Evolutionary conservation across 2,113 vertebrate species (phyloP), one percentile per base, ranked within the genome.

Genomic region (Bothrops jararaca): DNA sequence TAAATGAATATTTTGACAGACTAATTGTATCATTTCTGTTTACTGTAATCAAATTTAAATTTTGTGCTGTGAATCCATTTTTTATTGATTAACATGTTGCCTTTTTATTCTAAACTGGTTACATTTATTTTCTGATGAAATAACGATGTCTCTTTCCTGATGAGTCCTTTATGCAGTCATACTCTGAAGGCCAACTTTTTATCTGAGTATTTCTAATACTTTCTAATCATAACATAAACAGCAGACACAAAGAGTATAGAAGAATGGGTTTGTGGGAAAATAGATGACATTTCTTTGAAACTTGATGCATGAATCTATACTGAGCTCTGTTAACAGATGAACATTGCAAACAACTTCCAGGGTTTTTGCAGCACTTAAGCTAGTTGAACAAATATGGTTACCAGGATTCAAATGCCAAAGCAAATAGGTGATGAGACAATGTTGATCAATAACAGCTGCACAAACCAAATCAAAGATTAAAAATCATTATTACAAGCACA

Each of bases 61-160:
- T 24, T 85, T 86, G 92, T 90, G 15, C 42, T 85, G 7, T 95
- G 57, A 95, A 88, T 13, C 24, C 8, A 95, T 0, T 92, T 94
- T 34, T 1, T 69, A 48, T 91, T 90, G 89, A 92, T 92, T 86
- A 26, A 0, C n/a, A 42, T 80, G 1, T 88, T 92, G 90, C 53
- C 0, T 42, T 95, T 87, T 93, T 7, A 90, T 13, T 57, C 6
- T 91, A 23, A 91, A 86, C 2, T 88, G 5, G 23, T 91, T 88
- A 92, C 93, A 92, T 64, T 96, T 48, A 93, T 20, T 58, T 92
- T 85, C 2, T 91, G 86, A 96, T 89, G 29, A 96, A 96, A 94
- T 56, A 91, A 94, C 86, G n/a, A 95, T 90, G 10, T 18, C 15
- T 90, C 4, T 92, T 87, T 95, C 53, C 93, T 95, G 23, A 91